Conservation (phyloP, 2,113 vertebrate species). For the Halichoeres trimaculatus region DNA sequence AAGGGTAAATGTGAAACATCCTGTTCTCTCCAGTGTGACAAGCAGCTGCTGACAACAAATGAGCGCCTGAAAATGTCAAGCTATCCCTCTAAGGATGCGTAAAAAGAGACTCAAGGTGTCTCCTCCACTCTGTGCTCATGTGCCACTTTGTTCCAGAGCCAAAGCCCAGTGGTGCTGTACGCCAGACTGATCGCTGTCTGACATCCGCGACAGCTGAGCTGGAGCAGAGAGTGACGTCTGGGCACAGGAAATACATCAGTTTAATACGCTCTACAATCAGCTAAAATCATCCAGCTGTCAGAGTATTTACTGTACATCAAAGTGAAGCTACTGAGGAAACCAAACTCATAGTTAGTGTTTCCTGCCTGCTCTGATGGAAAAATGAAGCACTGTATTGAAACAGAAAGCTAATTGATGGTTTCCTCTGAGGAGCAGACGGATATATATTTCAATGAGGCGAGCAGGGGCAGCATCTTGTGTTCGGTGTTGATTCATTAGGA, state of each 20-base stretch:
- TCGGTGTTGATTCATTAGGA: constrained; percentile 50
- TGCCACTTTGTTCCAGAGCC: neutral
- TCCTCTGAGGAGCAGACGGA: constrained; percentile 26
- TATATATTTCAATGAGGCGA: constrained; percentile 35
- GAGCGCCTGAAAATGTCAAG: constrained; percentile 38
- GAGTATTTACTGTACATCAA: neutral
- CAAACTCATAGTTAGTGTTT: neutral
- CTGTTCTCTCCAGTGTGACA: neutral
- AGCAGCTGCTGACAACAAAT: constrained; percentile 18
- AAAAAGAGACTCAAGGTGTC: constrained; percentile 9
- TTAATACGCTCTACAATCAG: too few species aligned
- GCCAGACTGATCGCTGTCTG: neutral
- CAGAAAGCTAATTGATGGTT: constrained; percentile 1
- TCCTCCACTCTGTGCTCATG: constrained; percentile 4
- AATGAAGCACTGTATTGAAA: neutral
- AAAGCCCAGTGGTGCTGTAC: neutral
- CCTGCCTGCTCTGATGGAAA: neutral
- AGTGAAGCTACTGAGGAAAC: neutral
- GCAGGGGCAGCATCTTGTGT: constrained; percentile 34
- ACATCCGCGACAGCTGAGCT: neutral
- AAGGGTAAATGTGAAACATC: neutral
- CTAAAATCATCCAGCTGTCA: neutral
- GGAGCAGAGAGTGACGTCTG: neutral
- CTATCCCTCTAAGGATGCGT: constrained; percentile 2
- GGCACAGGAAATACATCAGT: neutral